A percentile compares a stretch with the other conserved stretches of the same genome.
Conservation (phyloP, 2,888 invertebrate genomes). For the Drosophila aldrichi region DNA sequence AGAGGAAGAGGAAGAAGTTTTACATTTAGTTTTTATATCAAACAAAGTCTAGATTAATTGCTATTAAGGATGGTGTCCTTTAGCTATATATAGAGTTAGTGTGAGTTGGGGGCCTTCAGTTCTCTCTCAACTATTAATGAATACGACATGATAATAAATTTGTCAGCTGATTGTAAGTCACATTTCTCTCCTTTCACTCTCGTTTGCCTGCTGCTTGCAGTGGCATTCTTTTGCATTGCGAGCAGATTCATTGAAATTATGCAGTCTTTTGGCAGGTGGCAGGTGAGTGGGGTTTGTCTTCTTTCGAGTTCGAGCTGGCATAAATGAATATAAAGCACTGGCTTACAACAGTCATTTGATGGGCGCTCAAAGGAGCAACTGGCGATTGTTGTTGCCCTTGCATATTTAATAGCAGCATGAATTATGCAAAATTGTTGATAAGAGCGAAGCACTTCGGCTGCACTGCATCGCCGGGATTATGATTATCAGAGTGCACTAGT, state of each 20-base stretch:
- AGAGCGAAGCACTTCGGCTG: conserved; percentile 7
- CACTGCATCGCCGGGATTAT: conserved; percentile 24
- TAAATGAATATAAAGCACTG: conserved; percentile 74
- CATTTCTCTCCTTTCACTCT: neutral
- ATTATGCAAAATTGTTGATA: conserved; percentile 67
- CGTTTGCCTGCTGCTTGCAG: too few species aligned
- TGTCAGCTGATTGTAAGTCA: neutral
- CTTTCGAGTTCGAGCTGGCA: conserved; percentile 31
- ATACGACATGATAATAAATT: neutral
- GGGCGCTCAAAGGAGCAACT: conserved; percentile 30
- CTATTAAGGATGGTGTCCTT: neutral
- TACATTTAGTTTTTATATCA: neutral
- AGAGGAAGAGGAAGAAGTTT: too few species aligned
- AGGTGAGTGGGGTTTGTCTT: neutral
- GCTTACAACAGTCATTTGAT: conserved; percentile 70
- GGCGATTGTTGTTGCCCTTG: conserved; percentile 42
- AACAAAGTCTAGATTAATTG: neutral
- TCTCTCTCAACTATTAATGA: neutral
- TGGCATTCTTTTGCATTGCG: conserved; percentile 9
- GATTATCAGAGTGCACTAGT: conserved; percentile 2
- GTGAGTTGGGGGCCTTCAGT: too few species aligned
- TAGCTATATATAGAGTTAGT: too few species aligned
- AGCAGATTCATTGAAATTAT: conserved; percentile 24
- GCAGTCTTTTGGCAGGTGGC: conserved; percentile 23
- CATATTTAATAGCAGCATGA: conserved; percentile 69